phyloP scores from a whole-genome alignment of 2,113 vertebrate species.

The Myotis lucifugus region DNA sequence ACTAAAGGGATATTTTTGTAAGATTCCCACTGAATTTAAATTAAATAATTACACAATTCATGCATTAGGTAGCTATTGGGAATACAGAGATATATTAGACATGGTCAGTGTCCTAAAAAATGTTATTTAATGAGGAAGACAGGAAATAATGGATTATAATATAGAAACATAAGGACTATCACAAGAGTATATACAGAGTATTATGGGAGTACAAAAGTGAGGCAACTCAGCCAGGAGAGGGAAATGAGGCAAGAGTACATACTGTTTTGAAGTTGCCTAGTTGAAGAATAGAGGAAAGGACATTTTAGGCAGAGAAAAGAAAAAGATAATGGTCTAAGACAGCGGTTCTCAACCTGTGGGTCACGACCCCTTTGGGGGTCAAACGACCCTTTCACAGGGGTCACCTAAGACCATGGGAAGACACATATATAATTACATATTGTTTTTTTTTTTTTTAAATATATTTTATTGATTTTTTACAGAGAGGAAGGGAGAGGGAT shows the following conservation, averaged over 20 bases:
- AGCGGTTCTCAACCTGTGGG: neutral
- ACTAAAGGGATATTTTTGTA: neutral
- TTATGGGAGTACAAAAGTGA: neutral
- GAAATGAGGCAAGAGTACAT: neutral
- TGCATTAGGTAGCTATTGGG: neutral
- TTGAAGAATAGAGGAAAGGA: neutral
- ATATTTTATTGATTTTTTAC: no score
- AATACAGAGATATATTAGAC: neutral
- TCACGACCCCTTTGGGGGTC: no score
- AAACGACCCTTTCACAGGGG: no score
- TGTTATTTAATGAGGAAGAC: neutral
- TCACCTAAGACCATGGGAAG: no score
- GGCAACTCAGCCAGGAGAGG: neutral
- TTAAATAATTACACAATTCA: neutral
- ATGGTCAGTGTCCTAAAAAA: neutral
- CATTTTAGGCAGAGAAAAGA: constrained; percentile 7
- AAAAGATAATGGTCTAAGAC: neutral
- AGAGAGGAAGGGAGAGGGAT: no score
- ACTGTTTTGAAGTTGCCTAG: neutral
- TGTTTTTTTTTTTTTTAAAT: no score
- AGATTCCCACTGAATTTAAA: constrained; percentile 19
- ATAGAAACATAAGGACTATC: neutral
- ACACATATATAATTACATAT: no score
- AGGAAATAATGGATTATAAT: constrained; percentile 16
- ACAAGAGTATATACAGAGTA: neutral